A percentile compares a stretch with the other conserved stretches of the same genome.
phyloP scores from a whole-genome alignment of 2,113 vertebrate genomes.

The Poicephalus meyeri region DNA sequence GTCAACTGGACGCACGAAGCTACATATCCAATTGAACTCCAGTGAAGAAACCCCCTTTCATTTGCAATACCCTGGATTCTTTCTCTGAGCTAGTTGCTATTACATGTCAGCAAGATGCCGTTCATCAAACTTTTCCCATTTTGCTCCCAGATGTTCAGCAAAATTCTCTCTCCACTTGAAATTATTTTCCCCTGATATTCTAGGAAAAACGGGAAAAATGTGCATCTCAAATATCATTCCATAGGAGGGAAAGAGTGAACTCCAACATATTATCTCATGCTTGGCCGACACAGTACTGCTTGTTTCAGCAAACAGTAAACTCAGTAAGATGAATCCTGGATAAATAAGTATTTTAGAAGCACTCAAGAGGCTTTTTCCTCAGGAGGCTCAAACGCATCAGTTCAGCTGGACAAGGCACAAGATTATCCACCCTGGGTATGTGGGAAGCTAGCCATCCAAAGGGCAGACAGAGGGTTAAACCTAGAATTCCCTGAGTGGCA shows the following conservation, averaged over 20 bases:
- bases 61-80: neutral
- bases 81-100: conserved; percentile 1
- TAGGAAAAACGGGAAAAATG: neutral
- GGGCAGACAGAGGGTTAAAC: conserved; percentile 22
- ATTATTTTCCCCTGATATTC: conserved; percentile 9
- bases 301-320: conserved; percentile 23
- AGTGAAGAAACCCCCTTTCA: neutral
- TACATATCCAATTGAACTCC: neutral
- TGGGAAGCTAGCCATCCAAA: neutral
- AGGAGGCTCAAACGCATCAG: conserved; percentile 19
- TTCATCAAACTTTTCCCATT: conserved; percentile 42
- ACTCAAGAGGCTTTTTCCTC: conserved; percentile 19
- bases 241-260: neutral
- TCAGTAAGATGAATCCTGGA: conserved; percentile 22
- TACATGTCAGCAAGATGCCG: conserved; percentile 34
- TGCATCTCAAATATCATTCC: conserved; percentile 30
- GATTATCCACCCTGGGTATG: neutral
- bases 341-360: conserved; percentile 49
- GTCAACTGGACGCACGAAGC: neutral
- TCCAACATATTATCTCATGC: conserved; percentile 22
- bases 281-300: neutral
- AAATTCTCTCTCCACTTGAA: conserved; percentile 12
- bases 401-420: conserved; percentile 18
- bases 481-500: neutral
- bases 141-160: conserved; percentile 38